Percentiles rank a stretch among this genome's conserved stretches.
These are phyloP conservation scores for Drosophila miranda DNA, from an alignment of 1,140 invertebrate species.

Conservation along the genomic window DNA sequence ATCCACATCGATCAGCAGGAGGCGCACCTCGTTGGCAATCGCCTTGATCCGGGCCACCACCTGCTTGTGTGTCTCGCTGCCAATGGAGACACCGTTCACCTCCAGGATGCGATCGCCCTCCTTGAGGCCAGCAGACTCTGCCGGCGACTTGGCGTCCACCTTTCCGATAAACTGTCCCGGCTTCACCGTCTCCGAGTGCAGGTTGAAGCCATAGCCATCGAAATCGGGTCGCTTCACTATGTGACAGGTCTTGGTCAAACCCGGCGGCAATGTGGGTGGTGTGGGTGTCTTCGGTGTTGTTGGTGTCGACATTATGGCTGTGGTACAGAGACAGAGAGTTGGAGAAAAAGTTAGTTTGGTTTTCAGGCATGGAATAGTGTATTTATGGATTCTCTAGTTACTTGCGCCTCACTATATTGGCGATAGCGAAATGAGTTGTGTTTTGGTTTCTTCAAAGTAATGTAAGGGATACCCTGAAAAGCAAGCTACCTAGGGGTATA, in stretches of 20 bases:
- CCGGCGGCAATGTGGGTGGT: slow-evolving; percentile 82
- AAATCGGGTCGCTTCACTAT: slow-evolving; percentile 95
- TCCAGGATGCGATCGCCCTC: slow-evolving; percentile 97
- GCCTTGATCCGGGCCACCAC: slow-evolving; percentile 96
- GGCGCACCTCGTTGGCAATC: slow-evolving; percentile 91
- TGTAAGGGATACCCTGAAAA: background rate
- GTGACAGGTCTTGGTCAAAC: slow-evolving; percentile 89
- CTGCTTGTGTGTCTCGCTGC: slow-evolving; percentile 96
- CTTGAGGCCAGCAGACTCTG: slow-evolving; percentile 93
- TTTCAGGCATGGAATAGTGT: background rate
- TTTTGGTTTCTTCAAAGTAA: background rate
- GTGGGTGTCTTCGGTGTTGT: slow-evolving; percentile 68
- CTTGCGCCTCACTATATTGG: slow-evolving; percentile 7
- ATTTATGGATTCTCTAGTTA: slow-evolving; percentile 1
- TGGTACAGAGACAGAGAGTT: slow-evolving; percentile 2
- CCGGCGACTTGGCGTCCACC: slow-evolving; percentile 96
- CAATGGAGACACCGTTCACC: slow-evolving; percentile 96
- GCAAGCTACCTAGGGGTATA: background rate
- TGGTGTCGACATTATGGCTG: slow-evolving; percentile 55
- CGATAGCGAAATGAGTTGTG: slow-evolving; percentile 13
- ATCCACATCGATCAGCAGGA: slow-evolving; percentile 92
- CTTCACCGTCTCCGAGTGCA: slow-evolving; percentile 98
- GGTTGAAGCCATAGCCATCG: slow-evolving; percentile 99
- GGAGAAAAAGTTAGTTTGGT: background rate
- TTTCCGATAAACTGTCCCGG: slow-evolving; percentile 98